phyloP scores from a whole-genome alignment of 2,797 vertebrate species.

The Clamator glandarius region DNA sequence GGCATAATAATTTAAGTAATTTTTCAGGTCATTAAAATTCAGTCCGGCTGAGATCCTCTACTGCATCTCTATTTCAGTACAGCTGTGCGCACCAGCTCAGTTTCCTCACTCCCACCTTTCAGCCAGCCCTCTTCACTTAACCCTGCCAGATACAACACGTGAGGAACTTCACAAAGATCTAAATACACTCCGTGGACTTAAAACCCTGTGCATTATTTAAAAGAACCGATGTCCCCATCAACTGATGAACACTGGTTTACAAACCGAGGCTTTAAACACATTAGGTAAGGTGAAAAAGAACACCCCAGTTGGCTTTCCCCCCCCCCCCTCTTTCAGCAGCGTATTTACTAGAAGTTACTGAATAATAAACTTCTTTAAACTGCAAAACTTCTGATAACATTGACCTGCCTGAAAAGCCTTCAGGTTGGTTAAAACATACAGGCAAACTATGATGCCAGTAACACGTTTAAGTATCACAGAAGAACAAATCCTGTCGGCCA shows the following conservation, averaged over 20 bases:
- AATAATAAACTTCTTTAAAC: neutral
- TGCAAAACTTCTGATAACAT: too few species aligned
- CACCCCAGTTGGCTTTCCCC: too few species aligned
- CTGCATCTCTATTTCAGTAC: neutral
- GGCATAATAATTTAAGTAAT: accelerated
- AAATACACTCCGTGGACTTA: too few species aligned
- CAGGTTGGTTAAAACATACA: accelerated
- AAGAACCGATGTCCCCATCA: neutral
- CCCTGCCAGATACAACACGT: accelerated
- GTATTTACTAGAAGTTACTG: accelerated
- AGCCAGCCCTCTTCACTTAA: neutral
- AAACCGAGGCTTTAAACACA: neutral
- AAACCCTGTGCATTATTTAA: neutral
- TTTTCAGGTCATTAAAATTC: neutral
- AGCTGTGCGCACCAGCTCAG: neutral
- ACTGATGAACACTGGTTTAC: neutral
- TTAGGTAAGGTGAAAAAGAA: neutral
- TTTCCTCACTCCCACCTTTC: accelerated
- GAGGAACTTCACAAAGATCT: neutral
- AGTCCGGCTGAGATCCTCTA: neutral
- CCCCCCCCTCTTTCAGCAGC: neutral
- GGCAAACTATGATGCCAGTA: accelerated
- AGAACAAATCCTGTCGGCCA: neutral
- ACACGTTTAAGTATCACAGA: accelerated
- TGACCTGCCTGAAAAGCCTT: neutral